A percentile compares a stretch with the other conserved stretches of the same genome.
phyloP scores from a whole-genome alignment of 2,888 invertebrate species.

The Drosophila macrospina region DNA sequence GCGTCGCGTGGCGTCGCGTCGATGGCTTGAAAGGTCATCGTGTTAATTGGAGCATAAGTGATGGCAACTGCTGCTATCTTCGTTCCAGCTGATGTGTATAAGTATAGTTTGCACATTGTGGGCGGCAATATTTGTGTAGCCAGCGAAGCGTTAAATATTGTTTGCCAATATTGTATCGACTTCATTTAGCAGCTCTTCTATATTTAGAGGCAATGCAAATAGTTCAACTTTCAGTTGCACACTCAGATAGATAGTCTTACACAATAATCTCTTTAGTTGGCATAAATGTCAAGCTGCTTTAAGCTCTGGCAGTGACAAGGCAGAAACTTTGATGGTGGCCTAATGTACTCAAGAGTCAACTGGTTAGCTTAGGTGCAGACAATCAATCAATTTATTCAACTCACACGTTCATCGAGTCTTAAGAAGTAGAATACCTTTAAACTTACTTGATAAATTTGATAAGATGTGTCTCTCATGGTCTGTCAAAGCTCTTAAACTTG shows the following conservation, averaged over 20 bases:
- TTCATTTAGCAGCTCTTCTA: conserved; percentile 32
- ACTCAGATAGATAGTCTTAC: not conserved
- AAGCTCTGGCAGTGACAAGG: too few species aligned
- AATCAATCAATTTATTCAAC: too few species aligned
- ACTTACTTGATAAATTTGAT: too few species aligned
- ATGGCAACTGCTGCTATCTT: conserved; percentile 56
- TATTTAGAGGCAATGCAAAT: conserved; percentile 59
- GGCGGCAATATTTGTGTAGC: conserved; percentile 25
- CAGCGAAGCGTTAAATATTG: conserved; percentile 68
- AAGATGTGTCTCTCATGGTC: too few species aligned
- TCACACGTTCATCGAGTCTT: too few species aligned
- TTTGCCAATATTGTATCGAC: conserved; percentile 58
- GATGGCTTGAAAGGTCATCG: conserved; percentile 69
- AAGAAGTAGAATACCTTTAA: too few species aligned
- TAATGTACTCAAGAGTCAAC: too few species aligned
- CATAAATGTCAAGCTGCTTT: not conserved
- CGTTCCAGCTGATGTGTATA: conserved; percentile 30
- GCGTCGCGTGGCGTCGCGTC: conserved; percentile 52
- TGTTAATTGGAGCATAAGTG: conserved; percentile 77
- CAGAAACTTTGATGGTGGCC: too few species aligned
- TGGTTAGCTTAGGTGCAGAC: too few species aligned
- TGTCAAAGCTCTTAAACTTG: too few species aligned
- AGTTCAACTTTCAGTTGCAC: conserved; percentile 19
- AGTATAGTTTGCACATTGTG: conserved; percentile 29
- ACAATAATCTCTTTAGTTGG: not conserved